Evolutionary conservation across 2,113 vertebrate species (phyloP).

Genomic region (Forbesichthys agassizii): DNA sequence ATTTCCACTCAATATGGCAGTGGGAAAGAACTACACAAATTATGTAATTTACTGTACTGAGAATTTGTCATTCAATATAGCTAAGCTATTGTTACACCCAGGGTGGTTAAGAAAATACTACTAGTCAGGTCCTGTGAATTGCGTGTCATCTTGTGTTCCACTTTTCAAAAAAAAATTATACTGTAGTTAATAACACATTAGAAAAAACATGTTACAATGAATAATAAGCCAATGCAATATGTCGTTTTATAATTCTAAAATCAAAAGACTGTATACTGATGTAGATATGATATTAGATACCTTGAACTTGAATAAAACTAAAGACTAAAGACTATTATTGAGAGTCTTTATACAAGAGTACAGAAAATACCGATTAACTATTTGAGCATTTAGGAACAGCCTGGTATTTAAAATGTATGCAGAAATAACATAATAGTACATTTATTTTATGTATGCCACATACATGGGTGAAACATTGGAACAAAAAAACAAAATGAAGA

Average conservation of each 20-base stretch:
- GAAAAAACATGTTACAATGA: no score
- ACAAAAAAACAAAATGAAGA: neutral
- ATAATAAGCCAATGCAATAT: no score
- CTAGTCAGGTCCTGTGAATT: conserved; percentile 15
- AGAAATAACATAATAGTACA: neutral
- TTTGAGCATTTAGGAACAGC: no score
- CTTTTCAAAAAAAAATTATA: no score
- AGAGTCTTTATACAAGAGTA: neutral
- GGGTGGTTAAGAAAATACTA: neutral
- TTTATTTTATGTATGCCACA: neutral
- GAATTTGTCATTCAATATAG: neutral
- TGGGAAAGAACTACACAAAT: conserved; percentile 17
- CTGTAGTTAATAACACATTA: no score
- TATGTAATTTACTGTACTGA: neutral
- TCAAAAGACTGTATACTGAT: neutral
- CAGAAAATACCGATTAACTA: no score
- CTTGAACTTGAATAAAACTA: neutral
- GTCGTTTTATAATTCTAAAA: conserved; percentile 1
- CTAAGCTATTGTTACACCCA: neutral
- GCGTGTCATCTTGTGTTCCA: no score
- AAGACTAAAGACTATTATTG: no score
- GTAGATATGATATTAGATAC: neutral
- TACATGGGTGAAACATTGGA: neutral
- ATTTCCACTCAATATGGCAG: conserved; percentile 1
- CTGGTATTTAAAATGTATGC: no score